Conservation (phyloP, 2,113 vertebrate genomes). For the Halcyon malimbica region DNA sequence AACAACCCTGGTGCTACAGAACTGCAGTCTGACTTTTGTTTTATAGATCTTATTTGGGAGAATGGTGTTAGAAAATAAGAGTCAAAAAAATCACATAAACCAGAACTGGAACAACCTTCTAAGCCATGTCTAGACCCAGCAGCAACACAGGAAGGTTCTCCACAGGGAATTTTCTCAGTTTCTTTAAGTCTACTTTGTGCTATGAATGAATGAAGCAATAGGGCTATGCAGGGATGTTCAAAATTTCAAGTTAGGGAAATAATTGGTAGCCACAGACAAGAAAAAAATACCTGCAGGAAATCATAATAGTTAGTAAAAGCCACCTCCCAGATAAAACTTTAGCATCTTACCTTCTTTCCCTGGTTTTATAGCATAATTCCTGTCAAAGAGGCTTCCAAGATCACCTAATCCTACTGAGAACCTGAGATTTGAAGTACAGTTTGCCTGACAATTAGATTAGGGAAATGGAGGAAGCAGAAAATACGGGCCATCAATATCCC, state of each 20-base stretch:
- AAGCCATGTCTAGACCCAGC: background rate
- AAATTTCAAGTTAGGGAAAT: conserved; percentile 16
- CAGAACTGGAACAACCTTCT: background rate
- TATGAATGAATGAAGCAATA: background rate
- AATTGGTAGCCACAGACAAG: background rate
- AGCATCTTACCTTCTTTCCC: background rate
- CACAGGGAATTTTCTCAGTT: background rate
- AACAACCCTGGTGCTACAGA: background rate
- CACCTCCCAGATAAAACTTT: background rate
- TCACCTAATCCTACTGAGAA: background rate
- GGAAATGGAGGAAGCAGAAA: background rate
- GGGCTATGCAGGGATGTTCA: background rate
- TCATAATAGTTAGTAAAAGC: background rate
- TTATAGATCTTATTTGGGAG: background rate
- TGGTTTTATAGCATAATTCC: background rate
- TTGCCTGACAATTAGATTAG: background rate
- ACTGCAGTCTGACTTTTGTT: background rate
- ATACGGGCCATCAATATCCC: background rate
- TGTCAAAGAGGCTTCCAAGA: background rate
- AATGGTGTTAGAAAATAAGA: background rate
- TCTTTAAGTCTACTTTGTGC: background rate
- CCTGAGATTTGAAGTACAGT: background rate
- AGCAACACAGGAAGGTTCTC: background rate
- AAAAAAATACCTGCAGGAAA: conserved; percentile 7
- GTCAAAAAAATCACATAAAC: background rate